These are phyloP conservation scores for Eupithecia abbreviata DNA, from an alignment of 2,888 invertebrate genomes.

Conservation along the genomic window DNA sequence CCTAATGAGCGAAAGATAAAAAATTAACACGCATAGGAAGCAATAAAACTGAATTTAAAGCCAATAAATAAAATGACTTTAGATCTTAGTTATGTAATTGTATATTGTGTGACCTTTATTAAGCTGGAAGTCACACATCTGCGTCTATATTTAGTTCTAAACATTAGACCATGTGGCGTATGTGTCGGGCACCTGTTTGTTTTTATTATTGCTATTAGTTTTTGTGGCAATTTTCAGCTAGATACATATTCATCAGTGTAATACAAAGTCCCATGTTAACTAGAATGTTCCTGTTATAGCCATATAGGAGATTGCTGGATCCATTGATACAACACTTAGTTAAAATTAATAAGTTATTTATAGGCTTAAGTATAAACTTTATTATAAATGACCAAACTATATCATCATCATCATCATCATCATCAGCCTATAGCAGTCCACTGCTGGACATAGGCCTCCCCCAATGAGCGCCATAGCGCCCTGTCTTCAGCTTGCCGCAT, in stretches of 20 bases:
- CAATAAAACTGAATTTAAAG: conserved; percentile 21
- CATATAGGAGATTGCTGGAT: neutral
- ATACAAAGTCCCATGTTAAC: neutral
- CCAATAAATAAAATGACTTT: conserved; percentile 37
- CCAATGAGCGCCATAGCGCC: too few species aligned
- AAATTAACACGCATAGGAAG: conserved; percentile 16
- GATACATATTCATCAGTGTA: conserved; percentile 4
- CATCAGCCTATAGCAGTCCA: too few species aligned
- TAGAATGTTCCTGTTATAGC: neutral
- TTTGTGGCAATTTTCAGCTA: neutral
- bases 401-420: too few species aligned
- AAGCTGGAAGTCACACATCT: conserved; percentile 59
- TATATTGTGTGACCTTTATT: conserved; percentile 55
- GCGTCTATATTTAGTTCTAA: conserved; percentile 66
- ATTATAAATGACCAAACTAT: too few species aligned
- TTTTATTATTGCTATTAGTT: neutral
- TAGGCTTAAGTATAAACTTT: too few species aligned
- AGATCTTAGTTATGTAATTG: conserved; percentile 30
- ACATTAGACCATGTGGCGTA: conserved; percentile 45
- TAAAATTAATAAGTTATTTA: too few species aligned
- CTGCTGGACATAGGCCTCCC: too few species aligned
- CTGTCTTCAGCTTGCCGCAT: too few species aligned
- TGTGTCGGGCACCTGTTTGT: conserved; percentile 32
- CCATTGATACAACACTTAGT: too few species aligned
- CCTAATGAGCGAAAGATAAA: conserved; percentile 9